Base-by-base conservation (phyloP, 1,140 invertebrate species). In the Drosophila paulistorum region DNA sequence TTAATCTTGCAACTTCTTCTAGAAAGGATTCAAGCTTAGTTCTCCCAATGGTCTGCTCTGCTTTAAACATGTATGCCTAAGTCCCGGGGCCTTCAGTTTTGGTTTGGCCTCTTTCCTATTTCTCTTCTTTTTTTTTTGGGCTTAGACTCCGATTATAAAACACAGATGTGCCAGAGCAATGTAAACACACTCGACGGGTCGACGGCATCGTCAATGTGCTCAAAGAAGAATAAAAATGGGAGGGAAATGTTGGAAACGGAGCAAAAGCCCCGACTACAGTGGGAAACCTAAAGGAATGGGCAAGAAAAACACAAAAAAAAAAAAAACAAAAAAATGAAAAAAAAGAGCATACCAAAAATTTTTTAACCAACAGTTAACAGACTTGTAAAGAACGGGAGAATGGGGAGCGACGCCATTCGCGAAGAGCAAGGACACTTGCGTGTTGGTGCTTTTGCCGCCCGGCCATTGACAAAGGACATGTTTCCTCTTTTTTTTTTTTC, bases 131-230 rank as follows among this genome's bases (percentile, higher is more conserved):
- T 71, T 70, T 71, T 57, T 42, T 68, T 71, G 45, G 68, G 68
- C 62, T 66, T 66, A 65, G 74, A 59, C 63, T 61, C 75, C 82
- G 82, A 86, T 87, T 87, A 82, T 87, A 87, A 87, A 86, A 77
- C 79, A 81, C 82, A 86, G 82, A 82, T 86, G 82, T 76, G 83
- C 71, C 82, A 78, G 57, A 64, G 45, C 67, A 17, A 37, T 65
- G 70, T 81, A 81, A 82, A 81, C 79, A 82, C 67, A 65, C 79
- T 81, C 68, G 30, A 30, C 30, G 71, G 68, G 57, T 72, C 65
- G 67, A 30, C 58, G 65, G 55, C 45, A 51, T 23, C 45, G 73
- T 73, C 79, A 41, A 54, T 37, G 66, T 42, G 45, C 62, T 60
- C 41, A 73, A 76, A 72, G 26, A 39, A 39, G 39, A 51, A 30